Evolutionary conservation across 2,888 invertebrate species (phyloP), one percentile per base, ranked within the genome.

Genomic region (Helicoverpa assulta): DNA sequence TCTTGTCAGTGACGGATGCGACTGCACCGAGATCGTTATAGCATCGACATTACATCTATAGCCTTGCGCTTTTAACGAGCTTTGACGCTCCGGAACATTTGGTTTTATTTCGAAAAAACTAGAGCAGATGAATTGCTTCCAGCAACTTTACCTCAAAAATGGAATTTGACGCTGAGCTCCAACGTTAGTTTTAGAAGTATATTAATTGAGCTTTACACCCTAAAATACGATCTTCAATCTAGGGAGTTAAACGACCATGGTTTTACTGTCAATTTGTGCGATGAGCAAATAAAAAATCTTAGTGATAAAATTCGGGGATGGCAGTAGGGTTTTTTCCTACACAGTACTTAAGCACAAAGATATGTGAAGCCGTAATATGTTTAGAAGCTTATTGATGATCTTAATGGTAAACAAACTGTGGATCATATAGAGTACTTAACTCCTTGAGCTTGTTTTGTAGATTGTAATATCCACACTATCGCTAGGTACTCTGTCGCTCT

Each of bases 1-100:
- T 84, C 84, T 82, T 90, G 91, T 91, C 92, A 92, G 82, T 91
- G 92, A 92, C 88, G 87, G 86, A 92, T 90, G 88, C 85, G 87
- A 88, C 85, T 76, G 83, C 85, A 88, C 80, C 76, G 86, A 84
- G 87, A 84, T 89, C 89, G 90, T 88, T 91, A 89, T 83, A 79
- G 82, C 79, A 84, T 82, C 83, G 86, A 87, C 88, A 86, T 85
- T 86, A 85, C 86, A 89, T 89, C 90, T 88, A 88, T 89, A 89
- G 83, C 85, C 82, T 80, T 85, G 81, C 85, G 67, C 85, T 89
- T 90, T 88, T 91, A 91, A 90, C 90, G 89, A 90, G 89, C 86
- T 85, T 84, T 82, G 84, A 84, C 83, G 85, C 80, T 81, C 73
- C 78, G 70, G 74, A 82, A 84, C 80, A 76, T 77, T 83, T 83